A percentile compares a stretch with the other conserved stretches of the same genome.
These are phyloP conservation scores for Bombyx huttoni DNA, from an alignment of 2,888 invertebrate genomes.

Conservation along the genomic window DNA sequence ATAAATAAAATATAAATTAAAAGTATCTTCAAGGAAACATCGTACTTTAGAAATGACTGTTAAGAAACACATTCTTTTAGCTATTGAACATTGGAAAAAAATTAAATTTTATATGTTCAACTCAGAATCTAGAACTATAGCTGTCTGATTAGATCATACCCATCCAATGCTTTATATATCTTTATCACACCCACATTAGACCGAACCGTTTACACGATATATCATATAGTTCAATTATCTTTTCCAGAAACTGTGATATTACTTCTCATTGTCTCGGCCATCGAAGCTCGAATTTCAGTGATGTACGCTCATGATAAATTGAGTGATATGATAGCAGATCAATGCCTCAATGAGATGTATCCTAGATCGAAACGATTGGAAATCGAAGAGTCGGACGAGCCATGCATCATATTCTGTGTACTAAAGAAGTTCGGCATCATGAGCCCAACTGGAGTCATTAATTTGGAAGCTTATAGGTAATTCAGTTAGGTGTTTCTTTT, in stretches of 20 bases:
- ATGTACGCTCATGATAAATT: slow-evolving; percentile 59
- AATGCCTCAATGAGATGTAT: slow-evolving; percentile 54
- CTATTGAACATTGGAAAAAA: too few relatives aligned
- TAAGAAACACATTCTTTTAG: too few relatives aligned
- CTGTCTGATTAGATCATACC: too few relatives aligned
- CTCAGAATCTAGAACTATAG: too few relatives aligned
- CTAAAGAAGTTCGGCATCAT: slow-evolving; percentile 58
- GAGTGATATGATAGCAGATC: slow-evolving; percentile 43
- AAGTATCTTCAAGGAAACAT: too few relatives aligned
- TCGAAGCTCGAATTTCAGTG: slow-evolving; percentile 42
- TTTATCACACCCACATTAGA: too few relatives aligned
- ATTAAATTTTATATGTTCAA: too few relatives aligned
- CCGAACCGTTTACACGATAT: too few relatives aligned
- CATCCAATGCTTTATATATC: too few relatives aligned
- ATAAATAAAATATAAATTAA: too few relatives aligned
- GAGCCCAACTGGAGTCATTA: slow-evolving; percentile 39
- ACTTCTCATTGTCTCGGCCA: slow-evolving; percentile 16
- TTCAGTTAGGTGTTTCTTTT: neutral
- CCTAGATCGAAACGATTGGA: slow-evolving; percentile 38
- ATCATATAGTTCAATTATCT: neutral
- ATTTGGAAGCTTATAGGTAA: slow-evolving; percentile 52
- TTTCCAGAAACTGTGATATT: slow-evolving; percentile 17
- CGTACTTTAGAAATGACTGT: too few relatives aligned
- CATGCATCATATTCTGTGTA: slow-evolving; percentile 60
- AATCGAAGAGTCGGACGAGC: slow-evolving; percentile 51